Conservation (phyloP, 2,113 vertebrate species). For the Micronisus gabar region DNA sequence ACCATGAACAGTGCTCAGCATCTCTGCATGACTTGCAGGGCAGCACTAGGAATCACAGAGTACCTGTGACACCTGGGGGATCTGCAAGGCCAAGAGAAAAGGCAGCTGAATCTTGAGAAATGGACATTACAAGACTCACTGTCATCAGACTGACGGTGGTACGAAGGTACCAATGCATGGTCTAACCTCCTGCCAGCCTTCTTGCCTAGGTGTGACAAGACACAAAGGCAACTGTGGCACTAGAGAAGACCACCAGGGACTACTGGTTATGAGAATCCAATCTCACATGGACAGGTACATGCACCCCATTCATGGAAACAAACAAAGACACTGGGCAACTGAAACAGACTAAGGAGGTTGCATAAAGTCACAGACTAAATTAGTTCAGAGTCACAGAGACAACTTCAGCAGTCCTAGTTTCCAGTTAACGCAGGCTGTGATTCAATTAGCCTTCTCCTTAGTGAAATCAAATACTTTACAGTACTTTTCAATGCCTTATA, state of each 20-base stretch:
- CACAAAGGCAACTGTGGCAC: background rate
- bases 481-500: background rate
- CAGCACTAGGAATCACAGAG: background rate
- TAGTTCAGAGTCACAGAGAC: background rate
- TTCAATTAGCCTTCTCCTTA: background rate
- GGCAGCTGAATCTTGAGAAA: background rate
- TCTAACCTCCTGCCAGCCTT: background rate
- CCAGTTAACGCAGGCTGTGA: background rate
- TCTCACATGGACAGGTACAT: background rate
- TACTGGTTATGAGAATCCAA: background rate
- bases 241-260: background rate
- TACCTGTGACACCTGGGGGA: background rate
- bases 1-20: background rate
- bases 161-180: background rate
- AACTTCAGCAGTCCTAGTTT: background rate
- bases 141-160: rapidly evolving
- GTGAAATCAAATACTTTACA: background rate
- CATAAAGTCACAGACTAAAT: background rate
- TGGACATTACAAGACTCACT: background rate
- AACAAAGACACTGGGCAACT: background rate
- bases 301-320: background rate
- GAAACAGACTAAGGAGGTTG: background rate
- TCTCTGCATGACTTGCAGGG: background rate
- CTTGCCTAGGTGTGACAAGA: background rate
- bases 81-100: background rate